These are phyloP conservation scores for Zeugodacus cucurbitae DNA, from an alignment of 1,140 invertebrate species.

Conservation along the genomic window DNA sequence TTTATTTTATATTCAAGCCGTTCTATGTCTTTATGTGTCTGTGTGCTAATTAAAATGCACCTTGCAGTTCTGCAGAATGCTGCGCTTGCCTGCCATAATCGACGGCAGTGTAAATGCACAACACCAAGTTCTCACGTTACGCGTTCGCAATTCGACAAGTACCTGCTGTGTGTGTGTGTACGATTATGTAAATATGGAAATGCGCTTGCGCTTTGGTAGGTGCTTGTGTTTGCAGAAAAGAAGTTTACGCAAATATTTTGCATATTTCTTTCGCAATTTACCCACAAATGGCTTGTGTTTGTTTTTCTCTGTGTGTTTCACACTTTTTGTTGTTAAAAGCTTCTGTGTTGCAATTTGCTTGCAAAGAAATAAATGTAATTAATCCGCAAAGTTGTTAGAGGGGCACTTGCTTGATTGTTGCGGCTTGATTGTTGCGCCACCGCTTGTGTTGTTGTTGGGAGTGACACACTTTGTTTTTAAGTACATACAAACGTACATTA, in stretches of 20 bases:
- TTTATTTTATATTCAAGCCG: not conserved
- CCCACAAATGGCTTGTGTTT: not conserved
- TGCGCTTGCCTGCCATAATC: conserved; percentile 15
- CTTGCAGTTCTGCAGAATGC: not conserved
- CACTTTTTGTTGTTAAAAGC: not conserved
- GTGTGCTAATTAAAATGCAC: not conserved
- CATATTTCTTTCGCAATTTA: not conserved
- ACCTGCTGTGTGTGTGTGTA: not conserved
- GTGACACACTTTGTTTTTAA: not conserved
- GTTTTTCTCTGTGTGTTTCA: not conserved
- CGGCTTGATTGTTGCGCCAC: not conserved
- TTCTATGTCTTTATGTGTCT: not conserved
- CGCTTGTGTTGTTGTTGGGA: too few relatives aligned
- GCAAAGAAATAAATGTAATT: not conserved
- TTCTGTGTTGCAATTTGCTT: not conserved
- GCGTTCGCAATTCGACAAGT: not conserved
- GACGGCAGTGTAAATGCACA: not conserved
- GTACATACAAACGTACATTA: too few relatives aligned
- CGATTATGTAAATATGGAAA: not conserved
- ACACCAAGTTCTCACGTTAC: not conserved
- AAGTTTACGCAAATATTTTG: conserved; percentile 33
- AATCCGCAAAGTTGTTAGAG: not conserved
- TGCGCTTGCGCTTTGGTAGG: not conserved
- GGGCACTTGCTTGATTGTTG: not conserved
- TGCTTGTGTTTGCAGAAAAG: not conserved